Conservation (phyloP, 1,140 invertebrate genomes). For the Heterodera carotae region DNA sequence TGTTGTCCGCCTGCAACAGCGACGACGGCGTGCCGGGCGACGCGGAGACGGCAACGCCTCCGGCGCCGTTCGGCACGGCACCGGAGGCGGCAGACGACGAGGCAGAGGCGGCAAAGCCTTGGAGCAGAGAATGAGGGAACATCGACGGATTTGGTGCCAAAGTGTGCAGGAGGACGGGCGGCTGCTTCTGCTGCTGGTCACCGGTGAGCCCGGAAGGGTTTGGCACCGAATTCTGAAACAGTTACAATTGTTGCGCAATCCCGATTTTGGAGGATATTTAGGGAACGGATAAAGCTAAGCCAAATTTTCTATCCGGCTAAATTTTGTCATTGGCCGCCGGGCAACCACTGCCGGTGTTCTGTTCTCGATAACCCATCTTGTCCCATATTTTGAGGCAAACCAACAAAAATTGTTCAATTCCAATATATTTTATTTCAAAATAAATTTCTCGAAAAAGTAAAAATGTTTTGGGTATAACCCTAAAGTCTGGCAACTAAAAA, state of each 20-base stretch:
- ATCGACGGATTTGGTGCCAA: not conserved
- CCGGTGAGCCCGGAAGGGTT: not conserved
- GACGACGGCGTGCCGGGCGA: slow-evolving; percentile 7
- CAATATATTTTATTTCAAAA: too few relatives aligned
- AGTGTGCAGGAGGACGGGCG: not conserved
- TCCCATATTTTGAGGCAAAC: too few relatives aligned
- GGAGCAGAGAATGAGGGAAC: slow-evolving; percentile 25
- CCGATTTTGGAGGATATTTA: not conserved
- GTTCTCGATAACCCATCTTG: too few relatives aligned
- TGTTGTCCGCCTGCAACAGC: slow-evolving; percentile 12
- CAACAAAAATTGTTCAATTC: too few relatives aligned
- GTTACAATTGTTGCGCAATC: not conserved
- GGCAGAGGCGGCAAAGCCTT: slow-evolving; percentile 19
- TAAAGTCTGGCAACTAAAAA: not conserved
- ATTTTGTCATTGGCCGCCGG: too few relatives aligned
- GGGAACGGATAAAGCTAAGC: too few relatives aligned
- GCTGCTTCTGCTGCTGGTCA: not conserved
- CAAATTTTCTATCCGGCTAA: too few relatives aligned
- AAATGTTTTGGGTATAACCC: not conserved
- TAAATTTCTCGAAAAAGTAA: too few relatives aligned
- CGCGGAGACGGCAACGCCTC: not conserved
- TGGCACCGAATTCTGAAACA: not conserved
- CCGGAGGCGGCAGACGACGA: slow-evolving; percentile 16
- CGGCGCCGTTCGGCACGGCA: slow-evolving; percentile 10
- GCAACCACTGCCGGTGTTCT: too few relatives aligned